Conservation (phyloP, 2,888 invertebrate species). For the Thysanoteuthis rhombus region DNA sequence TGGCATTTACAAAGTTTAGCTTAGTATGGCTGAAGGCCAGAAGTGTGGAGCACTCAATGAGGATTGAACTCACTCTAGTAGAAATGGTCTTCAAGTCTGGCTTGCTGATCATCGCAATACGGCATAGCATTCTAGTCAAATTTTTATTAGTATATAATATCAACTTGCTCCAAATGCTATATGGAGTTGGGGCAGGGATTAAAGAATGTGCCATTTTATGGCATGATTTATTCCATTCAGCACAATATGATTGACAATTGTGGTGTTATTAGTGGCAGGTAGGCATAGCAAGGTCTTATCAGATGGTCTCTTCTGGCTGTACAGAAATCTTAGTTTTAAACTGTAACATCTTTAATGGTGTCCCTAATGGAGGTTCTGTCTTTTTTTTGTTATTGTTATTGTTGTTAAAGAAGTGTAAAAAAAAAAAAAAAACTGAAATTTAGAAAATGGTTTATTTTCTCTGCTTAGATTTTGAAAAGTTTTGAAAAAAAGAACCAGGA, state of each 20-base stretch:
- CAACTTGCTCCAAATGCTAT: no score
- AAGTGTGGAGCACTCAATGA: background rate
- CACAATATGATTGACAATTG: background rate
- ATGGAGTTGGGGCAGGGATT: no score
- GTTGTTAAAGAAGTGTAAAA: background rate
- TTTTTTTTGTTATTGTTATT: background rate
- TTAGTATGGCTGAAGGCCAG: background rate
- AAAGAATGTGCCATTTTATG: background rate
- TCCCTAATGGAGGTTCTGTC: background rate
- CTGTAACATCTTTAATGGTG: background rate
- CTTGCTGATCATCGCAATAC: background rate
- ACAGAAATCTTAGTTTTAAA: background rate
- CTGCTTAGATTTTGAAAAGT: background rate
- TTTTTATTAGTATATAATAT: no score
- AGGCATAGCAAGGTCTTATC: no score
- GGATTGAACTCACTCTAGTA: background rate
- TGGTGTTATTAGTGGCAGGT: background rate
- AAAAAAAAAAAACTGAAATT: background rate
- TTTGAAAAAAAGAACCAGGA: background rate
- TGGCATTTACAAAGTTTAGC: no score
- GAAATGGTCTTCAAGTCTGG: background rate
- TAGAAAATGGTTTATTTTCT: background rate
- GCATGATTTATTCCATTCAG: background rate
- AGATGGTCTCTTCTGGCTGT: background rate
- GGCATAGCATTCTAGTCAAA: background rate